Conservation (phyloP, 1,140 invertebrate species). For the Drosophila funebris region DNA sequence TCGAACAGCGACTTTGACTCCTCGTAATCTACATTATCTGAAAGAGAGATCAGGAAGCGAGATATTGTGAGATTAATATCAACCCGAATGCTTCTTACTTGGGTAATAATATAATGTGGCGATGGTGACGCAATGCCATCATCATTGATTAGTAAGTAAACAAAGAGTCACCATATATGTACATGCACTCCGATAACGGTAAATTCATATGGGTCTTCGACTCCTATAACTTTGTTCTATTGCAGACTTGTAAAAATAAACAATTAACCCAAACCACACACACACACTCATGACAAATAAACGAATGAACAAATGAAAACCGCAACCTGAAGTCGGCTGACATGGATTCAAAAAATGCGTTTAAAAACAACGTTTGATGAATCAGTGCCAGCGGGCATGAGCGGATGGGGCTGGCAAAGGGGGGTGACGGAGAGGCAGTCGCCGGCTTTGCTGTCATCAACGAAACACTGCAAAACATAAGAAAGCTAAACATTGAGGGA, state of each 20-base stretch:
- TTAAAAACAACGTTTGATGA: conserved; percentile 51
- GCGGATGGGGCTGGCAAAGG: background rate
- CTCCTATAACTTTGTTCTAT: background rate
- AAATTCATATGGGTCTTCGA: background rate
- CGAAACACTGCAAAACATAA: conserved; percentile 68
- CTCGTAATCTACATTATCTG: conserved; percentile 95
- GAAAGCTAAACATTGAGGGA: conserved; percentile 71
- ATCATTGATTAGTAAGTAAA: conserved; percentile 20
- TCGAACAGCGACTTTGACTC: conserved; percentile 97
- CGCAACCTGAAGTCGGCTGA: conserved; percentile 26
- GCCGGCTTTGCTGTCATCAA: conserved; percentile 64
- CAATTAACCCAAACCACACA: background rate
- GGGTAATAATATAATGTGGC: too few species aligned
- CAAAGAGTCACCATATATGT: conserved; percentile 16
- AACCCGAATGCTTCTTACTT: background rate
- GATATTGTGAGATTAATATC: background rate
- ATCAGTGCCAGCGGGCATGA: conserved; percentile 38
- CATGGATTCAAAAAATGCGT: conserved; percentile 24
- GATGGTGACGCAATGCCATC: conserved; percentile 34
- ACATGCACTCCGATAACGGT: conserved; percentile 14
- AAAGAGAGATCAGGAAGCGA: conserved; percentile 60
- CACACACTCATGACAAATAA: conserved; percentile 14
- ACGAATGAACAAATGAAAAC: background rate
- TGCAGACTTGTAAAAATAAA: conserved; percentile 1
- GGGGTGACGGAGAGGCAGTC: background rate